Base-by-base conservation (phyloP, 2,888 invertebrate species). In the Lissocephala sabroskyi region DNA sequence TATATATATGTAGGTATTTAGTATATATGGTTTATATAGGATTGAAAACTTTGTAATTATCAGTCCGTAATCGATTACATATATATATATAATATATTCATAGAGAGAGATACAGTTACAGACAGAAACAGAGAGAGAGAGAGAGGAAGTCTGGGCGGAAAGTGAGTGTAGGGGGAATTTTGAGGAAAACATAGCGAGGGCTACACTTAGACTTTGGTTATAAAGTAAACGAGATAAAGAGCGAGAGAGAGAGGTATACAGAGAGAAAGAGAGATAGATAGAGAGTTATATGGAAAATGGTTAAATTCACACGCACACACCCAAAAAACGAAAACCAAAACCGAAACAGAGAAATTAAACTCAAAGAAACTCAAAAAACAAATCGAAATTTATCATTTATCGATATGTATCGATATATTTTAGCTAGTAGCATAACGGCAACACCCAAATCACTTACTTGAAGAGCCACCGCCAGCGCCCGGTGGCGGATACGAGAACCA, bases 401-500 rank as follows among this genome's bases (percentile, higher is more conserved):
- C n/a, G n/a, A n/a, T n/a, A n/a, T n/a, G n/a, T n/a, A n/a, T n/a
- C n/a, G n/a, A n/a, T n/a, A n/a, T n/a, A n/a, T n/a, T n/a, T n/a
- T n/a, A n/a, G n/a, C n/a, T n/a, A n/a, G n/a, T n/a, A n/a, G n/a
- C n/a, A n/a, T n/a, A n/a, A n/a, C n/a, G n/a, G n/a, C n/a, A n/a
- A n/a, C n/a, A n/a, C n/a, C n/a, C n/a, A n/a, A n/a, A n/a, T n/a
- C 52, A 81, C 80, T 88, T 87, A 79, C 89, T 89, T 80, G 88
- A 88, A 81, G 87, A 87, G 77, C 87, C 87, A 79, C 88, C 87
- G 83, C 88, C 88, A 86, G 91, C 91, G 86, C 91, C 90, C 79
- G 91, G 91, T 80, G 92, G 92, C 87, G 92, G 91, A 86, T 91
- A 92, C 57, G 92, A 92, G 83, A 92, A 92, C 92, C 92, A 92